Conservation (phyloP, 2,888 invertebrate species). For the Ommatoiulus sabulosus region DNA sequence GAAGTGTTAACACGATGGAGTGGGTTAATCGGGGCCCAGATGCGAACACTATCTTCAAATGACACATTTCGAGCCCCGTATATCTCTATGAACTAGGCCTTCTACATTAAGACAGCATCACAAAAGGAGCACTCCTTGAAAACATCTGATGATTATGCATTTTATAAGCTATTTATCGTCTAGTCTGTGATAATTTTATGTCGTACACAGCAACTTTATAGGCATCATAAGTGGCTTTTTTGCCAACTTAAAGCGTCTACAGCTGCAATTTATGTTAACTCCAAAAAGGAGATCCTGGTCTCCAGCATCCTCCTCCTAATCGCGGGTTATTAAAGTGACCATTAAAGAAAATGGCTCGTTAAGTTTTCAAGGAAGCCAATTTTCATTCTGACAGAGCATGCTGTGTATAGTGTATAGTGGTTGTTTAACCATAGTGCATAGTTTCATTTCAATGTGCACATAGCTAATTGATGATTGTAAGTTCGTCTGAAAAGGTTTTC, state of each 20-base stretch:
- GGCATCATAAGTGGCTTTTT: constrained; percentile 4
- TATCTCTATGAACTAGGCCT: not conserved
- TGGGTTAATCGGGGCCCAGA: constrained; percentile 32
- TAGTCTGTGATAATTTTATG: constrained; percentile 21
- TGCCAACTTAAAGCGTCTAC: not conserved
- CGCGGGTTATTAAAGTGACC: too few relatives aligned
- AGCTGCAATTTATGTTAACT: not conserved
- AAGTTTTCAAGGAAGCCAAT: too few relatives aligned
- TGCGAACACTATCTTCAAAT: not conserved
- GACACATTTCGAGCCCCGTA: constrained; percentile 18
- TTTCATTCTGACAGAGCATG: too few relatives aligned
- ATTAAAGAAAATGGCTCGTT: too few relatives aligned
- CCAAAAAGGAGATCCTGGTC: not conserved
- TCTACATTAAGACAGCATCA: not conserved
- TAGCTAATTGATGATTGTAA: too few relatives aligned
- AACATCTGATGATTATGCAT: constrained; percentile 43
- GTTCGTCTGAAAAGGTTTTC: too few relatives aligned
- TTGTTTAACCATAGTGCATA: too few relatives aligned
- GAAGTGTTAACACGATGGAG: constrained; percentile 15
- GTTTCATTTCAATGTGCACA: too few relatives aligned
- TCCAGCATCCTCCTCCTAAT: not conserved
- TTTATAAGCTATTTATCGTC: constrained; percentile 23
- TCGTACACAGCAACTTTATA: not conserved
- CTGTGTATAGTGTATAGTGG: too few relatives aligned
- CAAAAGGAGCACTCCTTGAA: constrained; percentile 2